Percentiles rank a stretch among this genome's conserved stretches.
Conservation (phyloP, 2,888 invertebrate genomes). For the Allygus modestus region DNA sequence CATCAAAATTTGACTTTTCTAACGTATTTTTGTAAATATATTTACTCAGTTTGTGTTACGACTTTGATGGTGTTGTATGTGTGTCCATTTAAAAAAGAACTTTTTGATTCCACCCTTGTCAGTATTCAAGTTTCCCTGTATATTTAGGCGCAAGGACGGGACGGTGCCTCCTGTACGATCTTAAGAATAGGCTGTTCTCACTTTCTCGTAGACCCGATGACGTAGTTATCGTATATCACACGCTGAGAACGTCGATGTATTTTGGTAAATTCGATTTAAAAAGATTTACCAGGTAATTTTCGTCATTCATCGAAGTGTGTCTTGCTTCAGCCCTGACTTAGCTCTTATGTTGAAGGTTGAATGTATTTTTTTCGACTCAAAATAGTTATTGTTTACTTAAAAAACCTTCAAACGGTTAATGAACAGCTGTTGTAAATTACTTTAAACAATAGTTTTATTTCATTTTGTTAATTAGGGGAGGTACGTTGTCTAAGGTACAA, state of each 20-base stretch:
- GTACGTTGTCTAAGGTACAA: too few species aligned
- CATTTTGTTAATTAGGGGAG: too few species aligned
- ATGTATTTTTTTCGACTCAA: too few species aligned
- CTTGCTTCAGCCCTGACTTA: not conserved
- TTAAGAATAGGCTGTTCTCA: not conserved
- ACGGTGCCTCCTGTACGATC: conserved; percentile 16
- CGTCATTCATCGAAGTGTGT: not conserved
- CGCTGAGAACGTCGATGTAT: too few species aligned
- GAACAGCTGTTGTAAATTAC: too few species aligned
- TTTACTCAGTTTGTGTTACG: conserved; percentile 17
- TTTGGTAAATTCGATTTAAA: not conserved
- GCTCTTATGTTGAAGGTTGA: not conserved
- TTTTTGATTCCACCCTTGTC: conserved; percentile 12
- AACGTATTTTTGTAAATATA: conserved; percentile 57
- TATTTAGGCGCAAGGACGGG: conserved; percentile 33
- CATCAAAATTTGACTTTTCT: conserved; percentile 55
- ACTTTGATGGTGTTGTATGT: conserved; percentile 47
- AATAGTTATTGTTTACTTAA: too few species aligned
- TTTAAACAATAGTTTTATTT: too few species aligned
- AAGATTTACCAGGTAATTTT: not conserved
- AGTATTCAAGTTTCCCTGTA: conserved; percentile 2
- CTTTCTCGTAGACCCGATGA: not conserved
- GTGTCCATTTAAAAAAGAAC: conserved; percentile 37
- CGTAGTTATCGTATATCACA: not conserved
- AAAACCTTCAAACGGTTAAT: too few species aligned